Evolutionary conservation across 35 echinoderm and acorn worm species (phyloP), one percentile per base, ranked within the genome.

Genomic region (Ptychodera flava): DNA sequence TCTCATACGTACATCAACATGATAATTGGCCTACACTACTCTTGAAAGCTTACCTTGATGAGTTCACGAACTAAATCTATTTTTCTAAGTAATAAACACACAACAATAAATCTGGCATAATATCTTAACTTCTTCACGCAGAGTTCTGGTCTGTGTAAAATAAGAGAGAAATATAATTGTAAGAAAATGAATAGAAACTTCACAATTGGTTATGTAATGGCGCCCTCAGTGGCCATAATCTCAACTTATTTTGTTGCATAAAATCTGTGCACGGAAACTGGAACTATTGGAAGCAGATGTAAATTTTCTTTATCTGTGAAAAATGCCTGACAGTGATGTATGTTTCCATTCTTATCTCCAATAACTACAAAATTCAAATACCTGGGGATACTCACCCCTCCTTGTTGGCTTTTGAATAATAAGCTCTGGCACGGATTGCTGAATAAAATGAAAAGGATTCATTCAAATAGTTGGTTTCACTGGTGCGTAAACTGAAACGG

Each of bases 391-490:
- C 86, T 82, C 82, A 94, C 96, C 96, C 93, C 89, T 99, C 96
- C 84, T 89, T 84, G 83, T 90, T 94, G 15, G 94, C 90, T 88
- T 99, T 94, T 0, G 90, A 92, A 83, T 90, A 99, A 80, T 99
- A 99, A 16, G 87, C 92, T 83, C 96, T 90, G 15, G 90, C 93
- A 77, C 96, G 88, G 80, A 99, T 99, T 16, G 96, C 96, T 35
- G 93, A 92, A 86, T 99, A 99, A 88, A 99, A 99, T 2, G 96
- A 99, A 38, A 90, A 94, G 0, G 96, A 90, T 38, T 99, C 96
- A 85, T 94, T 91, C 38, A 99, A 85, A 37, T 94, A 99, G 78
- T 94, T 99, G 81, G 96, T 99, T 88, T 99, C 96, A 87, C 96
- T 99, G 27, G 96, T 99, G 35, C 93, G 86, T 78, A 99, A 91